Evolutionary conservation across 2,797 vertebrate genomes (phyloP).

Genomic region (Sparus aurata): DNA sequence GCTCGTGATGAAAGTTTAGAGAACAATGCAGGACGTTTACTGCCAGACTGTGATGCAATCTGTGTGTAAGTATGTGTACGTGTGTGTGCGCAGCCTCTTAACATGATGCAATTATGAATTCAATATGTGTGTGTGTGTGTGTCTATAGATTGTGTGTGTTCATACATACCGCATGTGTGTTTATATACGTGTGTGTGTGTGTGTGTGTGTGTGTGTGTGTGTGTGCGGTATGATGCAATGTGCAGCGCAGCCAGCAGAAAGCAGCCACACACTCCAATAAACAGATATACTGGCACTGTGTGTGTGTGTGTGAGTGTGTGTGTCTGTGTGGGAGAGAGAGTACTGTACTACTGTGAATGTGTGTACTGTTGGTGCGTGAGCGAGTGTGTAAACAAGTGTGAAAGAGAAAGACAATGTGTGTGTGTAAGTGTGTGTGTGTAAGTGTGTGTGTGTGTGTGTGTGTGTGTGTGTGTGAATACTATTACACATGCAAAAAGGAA

Average conservation of each 20-base stretch:
- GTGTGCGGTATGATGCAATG: slow-evolving; percentile 52
- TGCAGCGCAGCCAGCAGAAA: slow-evolving; percentile 49
- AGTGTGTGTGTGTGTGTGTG: not conserved
- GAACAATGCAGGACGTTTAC: slow-evolving; percentile 55
- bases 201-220: slow-evolving; percentile 7
- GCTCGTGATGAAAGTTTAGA: slow-evolving; percentile 50
- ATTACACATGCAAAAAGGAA: slow-evolving; percentile 68
- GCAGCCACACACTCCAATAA: slow-evolving; percentile 52
- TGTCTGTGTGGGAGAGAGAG: slow-evolving; percentile 29
- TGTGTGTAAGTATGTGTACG: slow-evolving; percentile 53
- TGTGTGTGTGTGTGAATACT: slow-evolving; percentile 38
- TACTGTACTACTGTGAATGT: slow-evolving; percentile 60
- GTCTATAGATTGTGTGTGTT: slow-evolving; percentile 54
- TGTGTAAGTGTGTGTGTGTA: slow-evolving; percentile 38
- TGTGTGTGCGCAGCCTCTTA: slow-evolving; percentile 12
- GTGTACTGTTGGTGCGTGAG: slow-evolving; percentile 62
- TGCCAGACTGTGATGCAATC: slow-evolving; percentile 66
- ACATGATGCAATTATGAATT: slow-evolving; percentile 56
- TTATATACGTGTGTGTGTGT: not conserved
- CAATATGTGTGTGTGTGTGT: slow-evolving; percentile 15
- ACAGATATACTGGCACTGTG: slow-evolving; percentile 61
- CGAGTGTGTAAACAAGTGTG: slow-evolving; percentile 71
- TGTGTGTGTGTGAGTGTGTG: slow-evolving; percentile 56
- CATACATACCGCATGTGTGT: slow-evolving; percentile 12
- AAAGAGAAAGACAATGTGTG: slow-evolving; percentile 54